Evolutionary conservation across 2,113 vertebrate genomes (phyloP), one percentile per base, ranked within the genome.

Genomic region (Barnardius zonarius): DNA sequence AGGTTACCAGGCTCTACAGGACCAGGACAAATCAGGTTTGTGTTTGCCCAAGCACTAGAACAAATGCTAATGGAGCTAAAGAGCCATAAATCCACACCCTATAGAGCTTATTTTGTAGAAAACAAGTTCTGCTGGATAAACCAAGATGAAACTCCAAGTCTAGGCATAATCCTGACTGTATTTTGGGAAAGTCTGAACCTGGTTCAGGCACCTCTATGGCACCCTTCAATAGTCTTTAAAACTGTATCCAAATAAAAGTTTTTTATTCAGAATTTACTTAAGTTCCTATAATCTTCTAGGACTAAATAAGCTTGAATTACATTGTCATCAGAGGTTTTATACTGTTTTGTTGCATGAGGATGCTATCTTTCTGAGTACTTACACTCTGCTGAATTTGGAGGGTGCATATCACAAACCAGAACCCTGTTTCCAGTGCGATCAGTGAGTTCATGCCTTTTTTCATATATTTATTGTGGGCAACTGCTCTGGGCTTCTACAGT

Each of bases 311-410:
- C 54, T 69, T 62, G n/a, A 73, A 35, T 80, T 37, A 14, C n/a
- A 17, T 63, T 28, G 11, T n/a, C 33, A 46, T 25, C n/a, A 69
- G 27, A 41, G 11, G 17, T 30, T 51, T 9, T 39, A 24, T 17
- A 11, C 12, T 51, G 6, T 16, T 67, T 27, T 23, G 11, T 31
- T 75, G 12, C 19, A 39, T 0, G 0, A 66, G 17, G 9, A 23
- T 75, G 31, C 23, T 82, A 52, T 85, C 22, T 52, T n/a, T 43
- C n/a, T 52, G 68, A 41, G 41, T 8, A 13, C 8, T 62, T 72
- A 25, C 1, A 0, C 16, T 23, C 7, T 4, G 9, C 52, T 46
- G 39, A 48, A 27, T 82, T 55, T 63, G 27, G 8, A 33, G 33
- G 35, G 43, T 57, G 4, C 14, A 52, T 35, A 35, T 22, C 52